phyloP scores from a whole-genome alignment of 37 sponge, comb jelly and placozoan genomes.

The Tethya wilhelma region DNA sequence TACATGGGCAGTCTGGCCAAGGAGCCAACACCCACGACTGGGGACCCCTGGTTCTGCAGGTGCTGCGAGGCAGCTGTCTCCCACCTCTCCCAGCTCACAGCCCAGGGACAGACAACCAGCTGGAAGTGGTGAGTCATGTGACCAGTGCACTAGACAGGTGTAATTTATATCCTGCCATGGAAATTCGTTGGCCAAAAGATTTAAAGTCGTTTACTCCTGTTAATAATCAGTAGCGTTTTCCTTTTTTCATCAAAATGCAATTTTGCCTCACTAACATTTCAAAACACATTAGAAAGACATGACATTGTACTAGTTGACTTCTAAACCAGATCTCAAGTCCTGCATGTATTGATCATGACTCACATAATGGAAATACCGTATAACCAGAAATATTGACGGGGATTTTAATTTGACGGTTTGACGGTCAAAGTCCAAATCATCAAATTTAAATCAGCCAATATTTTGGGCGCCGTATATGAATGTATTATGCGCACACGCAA shows the following conservation, averaged over 20 bases:
- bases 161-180: neutral
- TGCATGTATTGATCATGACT: neutral
- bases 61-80: slow-evolving; percentile 75
- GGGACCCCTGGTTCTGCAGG: slow-evolving; percentile 57
- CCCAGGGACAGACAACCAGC: slow-evolving; percentile 16
- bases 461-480: too few relatives aligned
- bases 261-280: neutral
- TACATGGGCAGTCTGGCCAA: slow-evolving; percentile 71
- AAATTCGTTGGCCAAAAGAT: too few relatives aligned
- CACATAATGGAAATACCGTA: too few relatives aligned
- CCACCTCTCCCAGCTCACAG: slow-evolving; percentile 62
- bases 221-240: too few relatives aligned
- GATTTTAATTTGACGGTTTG: too few relatives aligned
- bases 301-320: neutral
- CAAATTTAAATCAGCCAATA: too few relatives aligned
- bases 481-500: too few relatives aligned
- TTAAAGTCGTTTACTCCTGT: too few relatives aligned
- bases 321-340: too few relatives aligned
- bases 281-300: too few relatives aligned
- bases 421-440: too few relatives aligned
- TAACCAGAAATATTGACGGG: too few relatives aligned
- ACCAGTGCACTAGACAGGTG: neutral
- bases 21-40: slow-evolving; percentile 25
- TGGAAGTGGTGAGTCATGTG: slow-evolving; percentile 81
- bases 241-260: neutral